Evolutionary conservation across 1,140 invertebrate genomes (phyloP).

Genomic region (Linepithema humile): DNA sequence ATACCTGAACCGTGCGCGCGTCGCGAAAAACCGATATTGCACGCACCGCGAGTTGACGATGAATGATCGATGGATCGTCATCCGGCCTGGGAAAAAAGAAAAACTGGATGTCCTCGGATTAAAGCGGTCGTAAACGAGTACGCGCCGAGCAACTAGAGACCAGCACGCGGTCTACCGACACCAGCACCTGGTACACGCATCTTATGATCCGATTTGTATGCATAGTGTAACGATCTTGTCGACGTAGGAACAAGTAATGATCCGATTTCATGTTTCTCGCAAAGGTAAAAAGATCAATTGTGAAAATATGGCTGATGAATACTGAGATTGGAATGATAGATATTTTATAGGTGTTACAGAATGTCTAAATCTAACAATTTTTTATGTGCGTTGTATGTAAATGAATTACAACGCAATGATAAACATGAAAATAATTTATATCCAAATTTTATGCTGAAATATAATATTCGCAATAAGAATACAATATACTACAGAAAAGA

Average conservation of each 20-base stretch:
- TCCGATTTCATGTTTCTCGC: constrained; percentile 27
- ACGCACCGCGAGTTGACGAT: constrained; percentile 38
- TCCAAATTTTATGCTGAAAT: not conserved
- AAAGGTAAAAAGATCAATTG: not conserved
- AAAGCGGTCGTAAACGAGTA: constrained; percentile 63
- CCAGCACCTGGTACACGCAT: constrained; percentile 62
- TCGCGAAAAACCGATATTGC: constrained; percentile 74
- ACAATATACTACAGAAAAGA: no score
- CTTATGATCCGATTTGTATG: constrained; percentile 71
- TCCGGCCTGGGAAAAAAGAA: constrained; percentile 64
- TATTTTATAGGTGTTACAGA: not conserved
- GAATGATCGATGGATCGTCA: constrained; percentile 80
- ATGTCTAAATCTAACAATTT: no score
- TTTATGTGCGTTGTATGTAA: not conserved
- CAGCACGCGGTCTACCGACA: constrained; percentile 31
- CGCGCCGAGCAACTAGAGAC: constrained; percentile 49
- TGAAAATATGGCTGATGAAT: not conserved
- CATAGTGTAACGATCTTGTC: constrained; percentile 62
- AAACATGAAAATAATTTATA: not conserved
- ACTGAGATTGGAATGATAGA: not conserved
- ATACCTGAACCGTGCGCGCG: constrained; percentile 58
- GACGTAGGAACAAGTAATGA: constrained; percentile 64
- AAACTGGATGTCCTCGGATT: constrained; percentile 70
- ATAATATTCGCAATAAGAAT: no score
- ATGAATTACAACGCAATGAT: not conserved